phyloP scores from a whole-genome alignment of 2,797 vertebrate genomes.

The Xiphophorus birchmanni region DNA sequence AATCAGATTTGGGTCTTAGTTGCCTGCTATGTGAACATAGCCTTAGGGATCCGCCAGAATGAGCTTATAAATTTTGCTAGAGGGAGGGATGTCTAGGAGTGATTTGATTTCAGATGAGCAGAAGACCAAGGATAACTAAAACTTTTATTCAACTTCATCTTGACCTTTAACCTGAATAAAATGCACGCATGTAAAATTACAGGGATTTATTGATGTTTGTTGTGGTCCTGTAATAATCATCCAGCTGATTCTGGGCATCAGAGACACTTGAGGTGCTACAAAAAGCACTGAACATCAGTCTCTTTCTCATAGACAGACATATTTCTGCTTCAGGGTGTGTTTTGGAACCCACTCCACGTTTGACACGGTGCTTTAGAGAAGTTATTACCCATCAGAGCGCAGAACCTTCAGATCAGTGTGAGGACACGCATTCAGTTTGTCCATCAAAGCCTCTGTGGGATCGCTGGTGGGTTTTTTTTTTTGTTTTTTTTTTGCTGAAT shows the following conservation, averaged over 20 bases:
- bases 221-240: background rate
- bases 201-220: background rate
- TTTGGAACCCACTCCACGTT: conserved; percentile 50
- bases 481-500: conserved; percentile 58
- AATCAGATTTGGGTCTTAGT: too few relatives aligned
- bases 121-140: background rate
- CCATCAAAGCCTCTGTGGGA: conserved; percentile 66
- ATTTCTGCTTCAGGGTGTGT: conserved; percentile 36
- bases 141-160: background rate
- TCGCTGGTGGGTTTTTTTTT: conserved; percentile 38
- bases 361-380: conserved; percentile 57
- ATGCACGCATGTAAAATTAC: background rate
- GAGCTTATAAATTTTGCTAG: background rate
- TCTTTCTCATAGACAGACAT: conserved; percentile 28
- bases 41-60: background rate
- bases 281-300: conserved; percentile 29
- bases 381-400: conserved; percentile 55
- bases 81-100: background rate
- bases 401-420: conserved; percentile 54
- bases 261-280: conserved; percentile 6
- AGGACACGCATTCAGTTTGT: conserved; percentile 62
- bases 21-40: too few relatives aligned
- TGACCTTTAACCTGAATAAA: background rate
- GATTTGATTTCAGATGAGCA: background rate
- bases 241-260: background rate